A percentile compares a stretch with the other conserved stretches of the same genome.
Evolutionary conservation across 2,113 vertebrate species (phyloP).

Genomic region (Neotoma lepida): DNA sequence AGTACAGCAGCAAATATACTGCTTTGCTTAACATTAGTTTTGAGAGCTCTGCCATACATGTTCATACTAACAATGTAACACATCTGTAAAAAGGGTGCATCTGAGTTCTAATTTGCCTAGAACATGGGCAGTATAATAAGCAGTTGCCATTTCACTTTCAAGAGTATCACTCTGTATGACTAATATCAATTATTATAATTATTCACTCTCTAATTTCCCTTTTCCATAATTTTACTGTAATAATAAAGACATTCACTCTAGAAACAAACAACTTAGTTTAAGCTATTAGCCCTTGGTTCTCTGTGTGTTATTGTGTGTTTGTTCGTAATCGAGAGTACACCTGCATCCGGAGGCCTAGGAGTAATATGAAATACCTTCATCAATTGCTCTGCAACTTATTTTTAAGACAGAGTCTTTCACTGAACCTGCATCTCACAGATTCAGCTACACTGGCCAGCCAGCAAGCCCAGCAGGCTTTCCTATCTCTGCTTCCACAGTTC

Average conservation of each 20-base stretch:
- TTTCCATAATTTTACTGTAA: background rate
- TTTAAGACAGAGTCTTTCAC: background rate
- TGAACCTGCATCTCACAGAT: background rate
- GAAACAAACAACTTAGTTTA: background rate
- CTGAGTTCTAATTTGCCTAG: background rate
- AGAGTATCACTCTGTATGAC: background rate
- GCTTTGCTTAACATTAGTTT: background rate
- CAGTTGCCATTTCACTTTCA: background rate
- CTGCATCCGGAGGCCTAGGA: no score
- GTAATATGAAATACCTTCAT: no score
- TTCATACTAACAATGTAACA: background rate
- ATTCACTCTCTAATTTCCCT: background rate
- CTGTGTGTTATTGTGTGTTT: background rate
- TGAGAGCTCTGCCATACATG: background rate
- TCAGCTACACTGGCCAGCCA: no score
- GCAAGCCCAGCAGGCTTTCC: background rate
- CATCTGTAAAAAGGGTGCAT: accelerated
- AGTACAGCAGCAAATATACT: background rate
- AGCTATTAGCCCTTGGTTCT: background rate
- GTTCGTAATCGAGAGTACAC: background rate
- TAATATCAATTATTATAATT: background rate
- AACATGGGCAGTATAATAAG: background rate
- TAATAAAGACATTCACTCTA: background rate
- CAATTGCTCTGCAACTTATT: background rate
- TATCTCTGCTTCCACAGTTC: background rate